phyloP scores from a whole-genome alignment of 2,113 vertebrate species.

The Pygoscelis antarcticus region DNA sequence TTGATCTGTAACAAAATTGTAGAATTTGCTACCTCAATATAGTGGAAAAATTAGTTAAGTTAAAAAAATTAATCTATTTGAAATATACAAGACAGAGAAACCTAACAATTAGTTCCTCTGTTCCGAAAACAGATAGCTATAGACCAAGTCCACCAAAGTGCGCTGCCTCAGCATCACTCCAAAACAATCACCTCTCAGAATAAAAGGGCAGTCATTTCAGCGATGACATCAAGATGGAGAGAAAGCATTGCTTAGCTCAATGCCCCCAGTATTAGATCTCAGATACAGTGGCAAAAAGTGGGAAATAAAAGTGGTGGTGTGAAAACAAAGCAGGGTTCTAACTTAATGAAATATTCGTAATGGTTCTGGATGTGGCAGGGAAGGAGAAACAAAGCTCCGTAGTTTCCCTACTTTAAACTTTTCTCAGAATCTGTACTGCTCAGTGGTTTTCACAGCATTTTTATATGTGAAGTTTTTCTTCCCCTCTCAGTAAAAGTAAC shows the following conservation, averaged over 20 bases:
- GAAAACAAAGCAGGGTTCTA: neutral
- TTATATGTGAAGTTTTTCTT: neutral
- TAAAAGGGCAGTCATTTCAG: neutral
- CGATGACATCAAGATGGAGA: neutral
- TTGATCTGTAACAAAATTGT: conserved; percentile 73
- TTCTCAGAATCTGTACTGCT: neutral
- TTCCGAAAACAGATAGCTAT: neutral
- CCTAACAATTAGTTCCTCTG: neutral
- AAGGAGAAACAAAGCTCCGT: neutral
- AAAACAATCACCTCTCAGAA: neutral
- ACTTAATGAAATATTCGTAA: neutral
- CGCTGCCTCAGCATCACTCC: neutral
- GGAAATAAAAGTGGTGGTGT: neutral
- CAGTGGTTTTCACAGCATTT: neutral
- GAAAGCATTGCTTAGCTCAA: neutral
- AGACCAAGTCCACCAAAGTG: neutral
- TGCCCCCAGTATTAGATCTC: neutral
- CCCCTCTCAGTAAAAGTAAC: neutral
- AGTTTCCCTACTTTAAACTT: neutral
- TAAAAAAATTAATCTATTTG: neutral
- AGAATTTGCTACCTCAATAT: neutral
- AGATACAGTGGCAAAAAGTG: neutral
- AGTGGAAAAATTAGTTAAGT: neutral
- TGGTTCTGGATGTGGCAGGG: neutral
- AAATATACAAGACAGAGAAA: neutral